phyloP scores from a whole-genome alignment of 2,797 vertebrate species.

The Hoplostethus mediterraneus region DNA sequence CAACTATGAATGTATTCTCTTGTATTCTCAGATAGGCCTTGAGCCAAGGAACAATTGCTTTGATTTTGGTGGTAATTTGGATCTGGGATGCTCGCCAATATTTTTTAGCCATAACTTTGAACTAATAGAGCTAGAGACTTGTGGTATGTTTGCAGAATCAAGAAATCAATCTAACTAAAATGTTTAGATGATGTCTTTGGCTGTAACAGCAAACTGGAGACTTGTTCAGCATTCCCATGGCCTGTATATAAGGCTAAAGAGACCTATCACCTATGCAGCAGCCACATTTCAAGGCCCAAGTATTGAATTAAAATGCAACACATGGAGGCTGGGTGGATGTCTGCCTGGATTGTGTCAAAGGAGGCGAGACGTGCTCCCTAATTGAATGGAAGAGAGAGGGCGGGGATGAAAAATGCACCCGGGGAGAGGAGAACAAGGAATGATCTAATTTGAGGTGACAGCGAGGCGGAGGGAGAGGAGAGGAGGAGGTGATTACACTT shows the following conservation, averaged over 20 bases:
- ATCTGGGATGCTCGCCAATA: no score
- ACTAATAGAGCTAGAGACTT: no score
- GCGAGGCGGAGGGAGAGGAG: background rate
- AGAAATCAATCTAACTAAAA: no score
- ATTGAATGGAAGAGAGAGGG: no score
- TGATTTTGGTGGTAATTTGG: no score
- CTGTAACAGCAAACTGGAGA: no score
- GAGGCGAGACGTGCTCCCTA: background rate
- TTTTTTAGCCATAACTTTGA: no score
- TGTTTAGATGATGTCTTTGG: no score
- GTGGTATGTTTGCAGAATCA: no score
- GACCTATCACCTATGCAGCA: background rate
- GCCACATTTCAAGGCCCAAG: background rate
- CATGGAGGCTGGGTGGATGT: background rate
- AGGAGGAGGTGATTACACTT: background rate
- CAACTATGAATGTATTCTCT: no score
- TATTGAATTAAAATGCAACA: background rate
- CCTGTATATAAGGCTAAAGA: background rate
- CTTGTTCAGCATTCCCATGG: background rate
- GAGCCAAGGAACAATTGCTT: no score
- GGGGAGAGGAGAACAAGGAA: background rate
- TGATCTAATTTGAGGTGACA: conserved; percentile 25
- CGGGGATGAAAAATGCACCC: background rate
- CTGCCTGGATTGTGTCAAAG: background rate
- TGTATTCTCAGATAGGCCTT: no score